Conservation (phyloP, 37 sponge, comb jelly and placozoan species). For the Halisarca cf. caerulea region DNA sequence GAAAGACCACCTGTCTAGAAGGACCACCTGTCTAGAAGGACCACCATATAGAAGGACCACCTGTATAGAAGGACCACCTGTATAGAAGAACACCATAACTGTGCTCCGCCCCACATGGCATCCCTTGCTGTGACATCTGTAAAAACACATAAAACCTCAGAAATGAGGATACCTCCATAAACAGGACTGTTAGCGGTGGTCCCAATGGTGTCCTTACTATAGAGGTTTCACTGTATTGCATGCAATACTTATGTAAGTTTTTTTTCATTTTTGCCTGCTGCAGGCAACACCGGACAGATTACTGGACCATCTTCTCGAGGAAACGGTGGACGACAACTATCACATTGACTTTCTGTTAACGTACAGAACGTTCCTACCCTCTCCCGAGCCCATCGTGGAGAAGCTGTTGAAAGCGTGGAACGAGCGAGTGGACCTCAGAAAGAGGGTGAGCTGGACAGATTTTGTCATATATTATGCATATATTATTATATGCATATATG, state of each 20-base stretch:
- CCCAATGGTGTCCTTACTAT: no score
- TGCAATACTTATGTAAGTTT: not conserved
- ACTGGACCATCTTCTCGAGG: conserved; percentile 66
- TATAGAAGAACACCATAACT: no score
- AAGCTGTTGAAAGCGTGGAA: conserved; percentile 54
- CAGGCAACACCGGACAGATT: conserved; percentile 82
- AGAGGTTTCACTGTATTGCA: not conserved
- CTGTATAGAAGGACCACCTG: no score
- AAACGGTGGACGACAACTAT: conserved; percentile 73
- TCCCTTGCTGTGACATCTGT: no score
- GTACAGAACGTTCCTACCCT: conserved; percentile 72
- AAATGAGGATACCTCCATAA: no score
- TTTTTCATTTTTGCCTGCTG: no score
- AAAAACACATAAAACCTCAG: no score
- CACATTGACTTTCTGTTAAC: conserved; percentile 81
- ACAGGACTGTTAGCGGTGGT: no score
- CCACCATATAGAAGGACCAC: no score
- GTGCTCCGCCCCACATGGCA: no score
- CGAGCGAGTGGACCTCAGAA: conserved; percentile 20
- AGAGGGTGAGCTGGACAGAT: conserved; percentile 55
- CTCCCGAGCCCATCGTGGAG: conserved; percentile 46
- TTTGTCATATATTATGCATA: not conserved
- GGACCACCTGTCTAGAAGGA: no score
- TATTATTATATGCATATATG: not conserved
- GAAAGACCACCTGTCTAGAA: no score